Percentiles rank a stretch among this genome's conserved stretches.
These are phyloP conservation scores for Galagoides demidoff DNA, from an alignment of 2,797 vertebrate genomes.

Conservation along the genomic window DNA sequence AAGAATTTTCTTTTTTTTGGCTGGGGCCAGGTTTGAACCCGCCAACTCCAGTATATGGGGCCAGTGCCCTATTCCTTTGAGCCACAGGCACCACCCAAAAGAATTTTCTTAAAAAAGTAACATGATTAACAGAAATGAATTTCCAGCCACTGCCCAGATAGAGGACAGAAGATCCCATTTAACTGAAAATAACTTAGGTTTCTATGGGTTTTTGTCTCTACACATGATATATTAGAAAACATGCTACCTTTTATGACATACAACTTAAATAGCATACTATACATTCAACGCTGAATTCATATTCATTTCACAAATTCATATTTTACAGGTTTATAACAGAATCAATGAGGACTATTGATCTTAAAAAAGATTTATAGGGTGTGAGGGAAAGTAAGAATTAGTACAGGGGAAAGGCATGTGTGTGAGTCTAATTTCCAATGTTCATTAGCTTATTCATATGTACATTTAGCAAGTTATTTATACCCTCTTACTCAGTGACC, in stretches of 20 bases:
- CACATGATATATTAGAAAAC: not conserved
- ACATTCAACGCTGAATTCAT: not conserved
- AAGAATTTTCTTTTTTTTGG: not conserved
- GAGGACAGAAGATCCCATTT: not conserved
- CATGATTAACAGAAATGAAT: conserved; percentile 19
- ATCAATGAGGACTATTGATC: not conserved
- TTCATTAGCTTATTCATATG: not conserved
- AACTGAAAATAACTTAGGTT: conserved; percentile 44
- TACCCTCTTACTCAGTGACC: not conserved
- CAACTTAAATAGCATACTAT: not conserved
- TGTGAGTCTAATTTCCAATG: not conserved
- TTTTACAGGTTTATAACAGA: not conserved
- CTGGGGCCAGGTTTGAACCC: too few relatives aligned
- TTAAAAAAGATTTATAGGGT: not conserved
- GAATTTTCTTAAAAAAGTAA: conserved; percentile 11
- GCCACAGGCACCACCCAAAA: not conserved
- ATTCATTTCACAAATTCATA: not conserved
- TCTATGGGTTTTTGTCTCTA: conserved; percentile 27
- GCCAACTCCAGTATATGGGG: too few relatives aligned
- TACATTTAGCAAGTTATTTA: not conserved
- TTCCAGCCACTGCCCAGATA: not conserved
- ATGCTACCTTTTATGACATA: conserved; percentile 21
- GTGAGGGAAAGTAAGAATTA: not conserved
- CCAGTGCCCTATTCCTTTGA: too few relatives aligned
- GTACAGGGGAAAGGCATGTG: not conserved